These are phyloP conservation scores for Anthoscopus minutus DNA, from an alignment of 2,113 vertebrate genomes.

Conservation along the genomic window DNA sequence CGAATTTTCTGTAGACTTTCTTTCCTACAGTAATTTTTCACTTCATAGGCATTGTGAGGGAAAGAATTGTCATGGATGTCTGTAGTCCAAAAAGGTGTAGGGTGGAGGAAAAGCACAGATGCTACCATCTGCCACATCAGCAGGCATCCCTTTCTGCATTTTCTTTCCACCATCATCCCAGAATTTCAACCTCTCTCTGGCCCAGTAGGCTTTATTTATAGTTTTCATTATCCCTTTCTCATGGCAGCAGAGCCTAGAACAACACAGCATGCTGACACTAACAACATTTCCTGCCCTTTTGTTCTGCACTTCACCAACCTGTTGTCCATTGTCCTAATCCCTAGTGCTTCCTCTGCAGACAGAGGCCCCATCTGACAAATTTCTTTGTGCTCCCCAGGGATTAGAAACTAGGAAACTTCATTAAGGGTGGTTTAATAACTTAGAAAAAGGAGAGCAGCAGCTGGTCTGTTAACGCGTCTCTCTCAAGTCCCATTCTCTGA, in stretches of 20 bases:
- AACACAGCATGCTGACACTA: not conserved
- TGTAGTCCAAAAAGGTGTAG: not conserved
- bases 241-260: not conserved
- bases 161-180: not conserved
- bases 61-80: not conserved
- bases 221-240: not conserved
- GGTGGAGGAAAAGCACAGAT: not conserved
- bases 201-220: not conserved
- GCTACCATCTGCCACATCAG: not conserved
- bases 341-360: not conserved
- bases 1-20: not conserved
- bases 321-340: not conserved
- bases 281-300: slow-evolving; percentile 11
- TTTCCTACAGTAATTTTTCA: not conserved
- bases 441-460: slow-evolving; percentile 27
- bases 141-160: not conserved
- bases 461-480: not conserved
- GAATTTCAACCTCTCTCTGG: not conserved
- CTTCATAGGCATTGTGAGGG: not conserved
- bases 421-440: slow-evolving; percentile 47
- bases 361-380: slow-evolving; percentile 6
- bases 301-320: not conserved
- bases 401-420: slow-evolving; percentile 26
- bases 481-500: not conserved
- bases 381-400: not conserved